Evolutionary conservation across 2,888 invertebrate species (phyloP), one percentile per base, ranked within the genome.

Genomic region (Meteorus cinctellus): DNA sequence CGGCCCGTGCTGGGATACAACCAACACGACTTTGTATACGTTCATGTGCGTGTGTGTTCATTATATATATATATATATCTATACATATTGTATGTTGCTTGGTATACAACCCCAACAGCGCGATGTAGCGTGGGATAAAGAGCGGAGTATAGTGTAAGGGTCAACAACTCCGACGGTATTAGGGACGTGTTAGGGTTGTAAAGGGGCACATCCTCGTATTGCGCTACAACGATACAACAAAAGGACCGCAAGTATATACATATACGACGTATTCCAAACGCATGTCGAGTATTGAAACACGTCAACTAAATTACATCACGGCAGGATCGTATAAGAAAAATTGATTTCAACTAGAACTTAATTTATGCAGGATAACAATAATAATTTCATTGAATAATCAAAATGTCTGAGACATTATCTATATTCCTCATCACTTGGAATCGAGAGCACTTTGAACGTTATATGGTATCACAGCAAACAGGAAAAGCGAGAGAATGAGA

Each of bases 111-210:
- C 55, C 55, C 55, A 10, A 4, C 19, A 19, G 55, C 6, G n/a
- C 63, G 19, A 55, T 62, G 67, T 69, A 75, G 72, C 48, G 27
- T 55, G 72, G 31, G 69, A 68, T 77, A 71, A 67, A 66, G 27
- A 67, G 45, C 70, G 66, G 65, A 27, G 71, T 59, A 70, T 70
- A 31, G 76, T 59, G 76, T 75, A 74, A 77, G 70, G 73, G 34
- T 72, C 66, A 79, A 78, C 79, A 83, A 83, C 86, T 84, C 82
- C 81, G 83, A 83, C 82, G 84, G 87, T 88, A 88, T 88, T 87
- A 87, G 86, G 85, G 82, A 86, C 88, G 85, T 89, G 89, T 89
- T 86, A 85, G 85, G 86, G 85, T 86, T 88, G 86, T 86, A 84
- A 84, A 83, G 84, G 45, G 85, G 84, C 84, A 84, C 84, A 85